A percentile compares a stretch with the other conserved stretches of the same genome.
Evolutionary conservation across 2,113 vertebrate species (phyloP).

Genomic region (Pampusana beccarii): DNA sequence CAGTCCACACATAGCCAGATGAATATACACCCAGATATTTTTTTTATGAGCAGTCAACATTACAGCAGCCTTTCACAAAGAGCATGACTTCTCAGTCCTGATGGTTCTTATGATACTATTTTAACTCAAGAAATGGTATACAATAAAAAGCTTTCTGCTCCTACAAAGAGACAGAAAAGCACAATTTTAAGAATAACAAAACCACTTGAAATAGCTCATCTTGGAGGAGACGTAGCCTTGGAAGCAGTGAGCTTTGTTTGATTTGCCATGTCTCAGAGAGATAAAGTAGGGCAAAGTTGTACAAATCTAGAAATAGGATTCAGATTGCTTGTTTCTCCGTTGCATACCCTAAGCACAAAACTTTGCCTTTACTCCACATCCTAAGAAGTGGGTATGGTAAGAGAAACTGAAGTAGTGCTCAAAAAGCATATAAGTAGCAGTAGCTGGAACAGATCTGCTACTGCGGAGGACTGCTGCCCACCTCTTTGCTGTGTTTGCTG

Average conservation of each 20-base stretch:
- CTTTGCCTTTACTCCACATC: background rate
- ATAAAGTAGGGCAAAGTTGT: background rate
- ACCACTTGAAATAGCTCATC: background rate
- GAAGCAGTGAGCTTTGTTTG: background rate
- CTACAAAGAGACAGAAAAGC: background rate
- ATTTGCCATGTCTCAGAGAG: background rate
- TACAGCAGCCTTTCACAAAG: background rate
- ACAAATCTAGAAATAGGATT: background rate
- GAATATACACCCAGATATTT: background rate
- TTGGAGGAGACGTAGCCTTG: background rate
- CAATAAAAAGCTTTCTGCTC: background rate
- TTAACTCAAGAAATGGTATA: background rate
- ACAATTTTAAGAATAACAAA: background rate
- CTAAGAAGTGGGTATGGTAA: background rate
- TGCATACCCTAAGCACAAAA: background rate
- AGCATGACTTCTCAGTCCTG: background rate
- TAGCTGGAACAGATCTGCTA: background rate
- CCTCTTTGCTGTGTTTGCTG: background rate
- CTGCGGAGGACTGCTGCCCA: background rate
- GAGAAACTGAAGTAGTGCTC: background rate
- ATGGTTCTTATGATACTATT: background rate
- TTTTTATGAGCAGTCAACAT: slow-evolving; percentile 34
- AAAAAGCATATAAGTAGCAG: background rate
- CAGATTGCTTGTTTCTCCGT: background rate
- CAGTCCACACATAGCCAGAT: rapidly evolving